Percentiles rank a stretch among this genome's conserved stretches.
phyloP scores from a whole-genome alignment of 2,113 vertebrate genomes.

The Xiphophorus maculatus region DNA sequence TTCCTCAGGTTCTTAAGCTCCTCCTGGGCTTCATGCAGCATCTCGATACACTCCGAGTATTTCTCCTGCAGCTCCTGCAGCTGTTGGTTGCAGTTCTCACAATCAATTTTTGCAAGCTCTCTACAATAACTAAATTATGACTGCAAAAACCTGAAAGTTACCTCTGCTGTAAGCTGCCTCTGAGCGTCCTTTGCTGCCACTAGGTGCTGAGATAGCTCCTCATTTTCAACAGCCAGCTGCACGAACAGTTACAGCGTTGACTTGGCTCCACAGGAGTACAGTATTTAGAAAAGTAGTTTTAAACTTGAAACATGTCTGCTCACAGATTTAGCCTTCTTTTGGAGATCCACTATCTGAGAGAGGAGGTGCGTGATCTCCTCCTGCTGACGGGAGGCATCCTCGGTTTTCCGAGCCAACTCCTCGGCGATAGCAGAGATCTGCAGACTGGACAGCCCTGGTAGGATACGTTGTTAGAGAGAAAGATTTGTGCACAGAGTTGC shows the following conservation, averaged over 20 bases:
- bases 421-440: constrained; percentile 93
- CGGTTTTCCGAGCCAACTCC: constrained; percentile 94
- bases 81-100: constrained; percentile 64
- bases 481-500: not conserved
- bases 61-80: constrained; percentile 95
- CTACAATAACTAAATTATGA: not conserved
- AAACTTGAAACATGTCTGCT: constrained; percentile 16
- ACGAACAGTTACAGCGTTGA: constrained; percentile 34
- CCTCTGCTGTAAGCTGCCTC: constrained; percentile 94
- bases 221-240: constrained; percentile 94
- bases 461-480: not conserved
- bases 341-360: constrained; percentile 95
- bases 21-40: constrained; percentile 97
- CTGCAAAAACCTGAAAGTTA: constrained; percentile 11
- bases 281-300: too few species aligned
- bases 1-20: constrained; percentile 97
- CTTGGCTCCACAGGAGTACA: not conserved
- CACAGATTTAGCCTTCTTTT: constrained; percentile 97
- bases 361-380: constrained; percentile 98
- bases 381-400: constrained; percentile 94
- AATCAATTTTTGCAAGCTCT: not conserved
- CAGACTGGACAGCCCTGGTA: constrained; percentile 89
- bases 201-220: constrained; percentile 95
- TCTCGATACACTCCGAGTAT: constrained; percentile 96
- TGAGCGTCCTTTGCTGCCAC: constrained; percentile 97